phyloP scores from a whole-genome alignment of 2,888 invertebrate genomes.

The Drosophila siamana region DNA sequence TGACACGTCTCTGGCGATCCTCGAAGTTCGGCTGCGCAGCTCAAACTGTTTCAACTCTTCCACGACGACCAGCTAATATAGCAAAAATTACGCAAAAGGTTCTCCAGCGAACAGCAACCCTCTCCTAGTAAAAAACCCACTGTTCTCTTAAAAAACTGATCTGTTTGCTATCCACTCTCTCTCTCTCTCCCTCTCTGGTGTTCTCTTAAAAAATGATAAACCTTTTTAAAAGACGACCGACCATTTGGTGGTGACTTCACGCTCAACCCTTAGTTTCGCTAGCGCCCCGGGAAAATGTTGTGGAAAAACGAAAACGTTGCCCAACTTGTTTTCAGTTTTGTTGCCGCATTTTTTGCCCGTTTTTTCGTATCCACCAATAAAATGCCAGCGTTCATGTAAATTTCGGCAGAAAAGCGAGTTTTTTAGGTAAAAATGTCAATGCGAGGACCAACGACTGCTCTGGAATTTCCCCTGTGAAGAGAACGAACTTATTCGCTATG shows the following conservation, averaged over 20 bases:
- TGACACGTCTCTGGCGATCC: slow-evolving; percentile 61
- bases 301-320: slow-evolving; percentile 66
- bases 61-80: slow-evolving; percentile 78
- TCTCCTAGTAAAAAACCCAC: slow-evolving; percentile 60
- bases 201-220: slow-evolving; percentile 57
- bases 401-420: slow-evolving; percentile 71
- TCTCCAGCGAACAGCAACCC: slow-evolving; percentile 60
- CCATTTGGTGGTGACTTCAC: slow-evolving; percentile 50
- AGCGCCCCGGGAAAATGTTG: slow-evolving; percentile 38
- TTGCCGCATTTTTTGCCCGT: slow-evolving; percentile 47
- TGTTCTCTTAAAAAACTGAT: slow-evolving; percentile 69
- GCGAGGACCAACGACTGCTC: slow-evolving; percentile 61
- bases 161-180: slow-evolving; percentile 22
- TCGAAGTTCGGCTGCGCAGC: slow-evolving; percentile 83
- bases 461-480: slow-evolving; percentile 74
- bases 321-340: slow-evolving; percentile 44
- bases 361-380: slow-evolving; percentile 77
- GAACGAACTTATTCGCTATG: slow-evolving; percentile 9
- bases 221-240: slow-evolving; percentile 17
- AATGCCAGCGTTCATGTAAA: slow-evolving; percentile 78
- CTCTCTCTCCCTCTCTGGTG: not conserved
- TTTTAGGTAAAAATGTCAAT: slow-evolving; percentile 78
- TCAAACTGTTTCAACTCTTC: slow-evolving; percentile 85
- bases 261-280: slow-evolving; percentile 59
- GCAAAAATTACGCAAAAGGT: slow-evolving; percentile 60